A percentile compares a stretch with the other conserved stretches of the same genome.
Evolutionary conservation across 1,140 invertebrate genomes (phyloP).

Genomic region (Arctopsyche grandis): DNA sequence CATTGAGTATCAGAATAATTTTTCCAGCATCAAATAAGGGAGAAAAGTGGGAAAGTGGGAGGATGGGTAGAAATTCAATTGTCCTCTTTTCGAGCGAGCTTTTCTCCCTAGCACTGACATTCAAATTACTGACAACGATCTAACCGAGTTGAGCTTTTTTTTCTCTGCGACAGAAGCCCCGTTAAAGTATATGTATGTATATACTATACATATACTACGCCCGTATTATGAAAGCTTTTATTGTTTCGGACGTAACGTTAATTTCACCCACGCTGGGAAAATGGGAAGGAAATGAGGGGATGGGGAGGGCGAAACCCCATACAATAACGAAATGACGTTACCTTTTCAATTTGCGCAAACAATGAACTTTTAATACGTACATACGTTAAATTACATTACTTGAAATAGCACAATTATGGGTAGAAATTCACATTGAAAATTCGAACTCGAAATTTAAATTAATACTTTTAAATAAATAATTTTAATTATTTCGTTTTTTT

Average conservation of each 20-base stretch:
- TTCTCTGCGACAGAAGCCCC: not conserved
- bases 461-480: not conserved
- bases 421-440: too few species aligned
- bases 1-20: not conserved
- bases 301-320: not conserved
- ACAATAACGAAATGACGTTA: slow-evolving; percentile 21
- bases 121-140: not conserved
- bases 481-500: not conserved
- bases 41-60: not conserved
- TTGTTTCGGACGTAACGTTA: slow-evolving; percentile 34
- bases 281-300: not conserved
- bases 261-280: slow-evolving; percentile 17
- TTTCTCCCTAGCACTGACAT: not conserved
- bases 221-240: slow-evolving; percentile 35
- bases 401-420: too few species aligned
- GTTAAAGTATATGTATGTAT: not conserved
- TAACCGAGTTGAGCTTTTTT: not conserved
- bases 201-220: not conserved
- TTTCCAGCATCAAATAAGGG: not conserved
- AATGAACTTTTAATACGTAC: not conserved
- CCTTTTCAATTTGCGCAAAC: slow-evolving; percentile 13
- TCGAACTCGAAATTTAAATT: too few species aligned
- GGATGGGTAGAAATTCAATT: too few species aligned
- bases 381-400: too few species aligned
- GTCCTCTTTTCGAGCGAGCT: too few species aligned